Evolutionary conservation across 1,140 invertebrate species (phyloP).

Genomic region (Bradysia coprophila): DNA sequence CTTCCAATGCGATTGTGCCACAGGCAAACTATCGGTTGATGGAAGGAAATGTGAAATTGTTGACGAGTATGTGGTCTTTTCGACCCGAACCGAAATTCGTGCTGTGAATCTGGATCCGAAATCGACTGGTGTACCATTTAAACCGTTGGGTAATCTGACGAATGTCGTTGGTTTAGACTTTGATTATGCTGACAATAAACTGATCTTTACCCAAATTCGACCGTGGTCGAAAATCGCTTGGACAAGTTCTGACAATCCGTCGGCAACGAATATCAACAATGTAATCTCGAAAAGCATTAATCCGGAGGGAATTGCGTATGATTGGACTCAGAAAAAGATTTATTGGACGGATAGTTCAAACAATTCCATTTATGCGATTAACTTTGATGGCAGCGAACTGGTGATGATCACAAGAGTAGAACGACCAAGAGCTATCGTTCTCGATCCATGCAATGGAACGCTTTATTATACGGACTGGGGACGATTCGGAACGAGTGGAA

Average conservation of each 20-base stretch:
- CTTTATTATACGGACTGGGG: constrained; percentile 91
- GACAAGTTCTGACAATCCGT: constrained; percentile 48
- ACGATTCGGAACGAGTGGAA: constrained; percentile 75
- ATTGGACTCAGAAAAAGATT: constrained; percentile 92
- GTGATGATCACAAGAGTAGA: constrained; percentile 89
- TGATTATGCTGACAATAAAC: constrained; percentile 69
- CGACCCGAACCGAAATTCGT: constrained; percentile 79
- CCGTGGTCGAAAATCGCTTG: constrained; percentile 77
- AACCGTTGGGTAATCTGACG: constrained; percentile 72
- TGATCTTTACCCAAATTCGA: constrained; percentile 83
- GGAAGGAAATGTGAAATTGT: constrained; percentile 57
- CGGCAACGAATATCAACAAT: constrained; percentile 38
- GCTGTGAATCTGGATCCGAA: constrained; percentile 68
- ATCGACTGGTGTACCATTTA: constrained; percentile 65
- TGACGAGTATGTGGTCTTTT: constrained; percentile 79
- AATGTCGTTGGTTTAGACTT: constrained; percentile 96
- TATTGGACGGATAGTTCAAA: constrained; percentile 96
- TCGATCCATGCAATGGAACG: constrained; percentile 91
- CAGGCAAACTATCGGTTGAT: constrained; percentile 46
- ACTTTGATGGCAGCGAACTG: constrained; percentile 70
- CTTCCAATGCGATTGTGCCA: constrained; percentile 79
- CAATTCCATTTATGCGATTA: constrained; percentile 89
- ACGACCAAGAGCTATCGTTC: constrained; percentile 81
- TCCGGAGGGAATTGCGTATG: constrained; percentile 89
- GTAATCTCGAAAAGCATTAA: constrained; percentile 69